phyloP scores from a whole-genome alignment of 2,113 vertebrate genomes.

The Clarias magur region DNA sequence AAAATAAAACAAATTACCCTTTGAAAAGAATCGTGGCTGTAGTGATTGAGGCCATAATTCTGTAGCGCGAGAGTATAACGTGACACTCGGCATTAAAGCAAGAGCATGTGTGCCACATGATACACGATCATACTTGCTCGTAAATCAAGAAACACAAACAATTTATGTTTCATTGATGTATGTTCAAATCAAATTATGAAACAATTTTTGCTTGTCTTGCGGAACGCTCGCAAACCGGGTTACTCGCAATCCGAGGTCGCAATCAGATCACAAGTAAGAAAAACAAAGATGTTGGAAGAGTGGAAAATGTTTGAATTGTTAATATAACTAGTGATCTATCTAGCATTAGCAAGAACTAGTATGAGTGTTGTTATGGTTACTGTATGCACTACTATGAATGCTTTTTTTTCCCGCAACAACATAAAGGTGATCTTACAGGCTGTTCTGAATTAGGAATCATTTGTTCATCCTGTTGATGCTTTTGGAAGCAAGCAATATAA shows the following conservation, averaged over 20 bases:
- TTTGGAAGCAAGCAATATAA: background rate
- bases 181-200: too few species aligned
- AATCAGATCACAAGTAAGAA: background rate
- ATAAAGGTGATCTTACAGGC: background rate
- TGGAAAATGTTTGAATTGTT: background rate
- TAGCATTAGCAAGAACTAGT: background rate
- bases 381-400: background rate
- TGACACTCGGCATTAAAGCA: too few species aligned
- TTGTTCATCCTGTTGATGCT: background rate
- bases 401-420: background rate
- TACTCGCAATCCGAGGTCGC: background rate
- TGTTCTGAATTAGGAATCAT: background rate
- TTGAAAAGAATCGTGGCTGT: too few species aligned
- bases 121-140: too few species aligned
- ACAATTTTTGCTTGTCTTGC: too few species aligned
- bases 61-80: too few species aligned
- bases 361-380: background rate
- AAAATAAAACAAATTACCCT: too few species aligned
- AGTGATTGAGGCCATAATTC: too few species aligned
- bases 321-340: background rate
- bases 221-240: too few species aligned
- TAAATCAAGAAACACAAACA: too few species aligned
- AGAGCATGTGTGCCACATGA: too few species aligned
- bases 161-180: too few species aligned
- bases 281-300: background rate